Evolutionary conservation across 2,113 vertebrate species (phyloP).

Genomic region (Megatriorchis doriae): DNA sequence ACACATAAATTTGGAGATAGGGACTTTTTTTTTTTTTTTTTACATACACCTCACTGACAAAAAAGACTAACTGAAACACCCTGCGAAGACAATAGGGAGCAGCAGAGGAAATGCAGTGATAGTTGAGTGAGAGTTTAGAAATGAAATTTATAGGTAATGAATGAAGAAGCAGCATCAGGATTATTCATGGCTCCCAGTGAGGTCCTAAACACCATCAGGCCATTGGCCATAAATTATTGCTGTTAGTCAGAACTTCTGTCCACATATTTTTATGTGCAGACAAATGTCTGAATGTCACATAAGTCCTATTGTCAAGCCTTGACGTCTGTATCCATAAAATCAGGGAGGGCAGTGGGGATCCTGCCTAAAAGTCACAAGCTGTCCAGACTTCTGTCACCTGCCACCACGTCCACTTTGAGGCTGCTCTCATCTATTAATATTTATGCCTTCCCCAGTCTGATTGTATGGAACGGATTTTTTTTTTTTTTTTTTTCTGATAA

Average conservation of each 20-base stretch:
- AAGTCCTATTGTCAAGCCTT: conserved; percentile 57
- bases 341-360: neutral
- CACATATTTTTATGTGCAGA: neutral
- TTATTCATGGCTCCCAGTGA: neutral
- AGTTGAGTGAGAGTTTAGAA: neutral
- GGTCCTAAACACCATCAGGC: neutral
- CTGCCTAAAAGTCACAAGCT: conserved; percentile 42
- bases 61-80: neutral
- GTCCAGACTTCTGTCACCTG: conserved; percentile 51
- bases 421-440: conserved; percentile 65
- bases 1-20: neutral
- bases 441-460: conserved; percentile 28
- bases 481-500: neutral
- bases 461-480: neutral
- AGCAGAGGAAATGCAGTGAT: neutral
- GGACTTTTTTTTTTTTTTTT: neutral
- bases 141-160: neutral
- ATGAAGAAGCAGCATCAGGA: neutral
- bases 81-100: neutral
- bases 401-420: neutral
- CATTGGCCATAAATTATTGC: neutral
- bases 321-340: conserved; percentile 67
- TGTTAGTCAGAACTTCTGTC: neutral
- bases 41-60: neutral
- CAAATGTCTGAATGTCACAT: conserved; percentile 57